A percentile compares a stretch with the other conserved stretches of the same genome.
Conservation (phyloP, 2,113 vertebrate species). For the Archilochus colubris region DNA sequence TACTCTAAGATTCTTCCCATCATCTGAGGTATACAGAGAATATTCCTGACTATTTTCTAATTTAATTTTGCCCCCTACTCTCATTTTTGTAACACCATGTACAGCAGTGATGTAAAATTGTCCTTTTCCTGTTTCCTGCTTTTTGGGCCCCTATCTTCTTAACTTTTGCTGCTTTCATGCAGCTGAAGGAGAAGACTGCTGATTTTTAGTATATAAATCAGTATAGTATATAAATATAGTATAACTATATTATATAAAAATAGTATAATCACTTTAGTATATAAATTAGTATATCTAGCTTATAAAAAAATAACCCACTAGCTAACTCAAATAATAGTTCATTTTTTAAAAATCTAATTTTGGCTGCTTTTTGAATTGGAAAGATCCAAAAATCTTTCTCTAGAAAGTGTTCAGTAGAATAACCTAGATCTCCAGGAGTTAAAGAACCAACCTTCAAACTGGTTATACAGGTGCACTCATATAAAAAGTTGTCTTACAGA, state of each 20-base stretch:
- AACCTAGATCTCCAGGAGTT: too few species aligned
- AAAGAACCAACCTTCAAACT: accelerated
- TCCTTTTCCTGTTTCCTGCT: too few species aligned
- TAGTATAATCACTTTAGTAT: too few species aligned
- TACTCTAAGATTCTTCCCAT: too few species aligned
- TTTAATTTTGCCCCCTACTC: too few species aligned
- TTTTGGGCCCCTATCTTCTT: background rate
- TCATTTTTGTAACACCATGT: too few species aligned
- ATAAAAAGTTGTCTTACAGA: background rate
- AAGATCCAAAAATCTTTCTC: background rate
- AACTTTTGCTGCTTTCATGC: background rate
- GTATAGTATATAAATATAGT: too few species aligned
- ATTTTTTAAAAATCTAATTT: background rate
- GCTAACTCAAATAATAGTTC: background rate
- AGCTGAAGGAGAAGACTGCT: background rate
- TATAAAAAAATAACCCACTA: background rate
- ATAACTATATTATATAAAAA: too few species aligned
- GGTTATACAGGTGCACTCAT: background rate
- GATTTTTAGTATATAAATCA: background rate
- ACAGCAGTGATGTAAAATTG: too few species aligned
- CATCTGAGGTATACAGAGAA: too few species aligned
- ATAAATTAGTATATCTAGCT: background rate
- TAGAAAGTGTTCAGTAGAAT: background rate
- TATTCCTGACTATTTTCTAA: too few species aligned
- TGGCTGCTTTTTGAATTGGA: background rate